Base-by-base conservation (phyloP, 2,797 vertebrate genomes). In the Discoglossus pictus region DNA sequence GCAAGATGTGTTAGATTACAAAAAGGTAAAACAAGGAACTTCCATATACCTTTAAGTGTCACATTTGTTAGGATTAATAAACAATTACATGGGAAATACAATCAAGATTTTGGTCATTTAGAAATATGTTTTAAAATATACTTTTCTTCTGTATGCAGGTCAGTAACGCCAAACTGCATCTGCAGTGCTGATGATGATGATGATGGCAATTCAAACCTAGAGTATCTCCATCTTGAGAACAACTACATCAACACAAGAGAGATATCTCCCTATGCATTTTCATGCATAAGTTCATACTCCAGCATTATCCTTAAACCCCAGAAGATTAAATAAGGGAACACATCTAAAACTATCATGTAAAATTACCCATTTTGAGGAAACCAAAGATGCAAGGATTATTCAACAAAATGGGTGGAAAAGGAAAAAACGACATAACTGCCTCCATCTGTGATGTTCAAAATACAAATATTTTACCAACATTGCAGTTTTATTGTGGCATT, bases 281-380 rank as follows among this genome's bases (percentile, higher is more conserved):
- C 94, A 47, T 99, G 97, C 42, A 91, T 98, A 24, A 87, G 89
- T 59, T 91, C 93, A 20, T 93, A 95, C 13, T 96, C 93, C 31
- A 94, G 93, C 13, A 81, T 98, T 46, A 80, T 97, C 78, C 78
- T 98, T 78, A 95, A 92, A 74, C 97, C 96, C 55, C 97, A 98
- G 82, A 92, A 88, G 47, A 61, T 69, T 24, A 88, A 90, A 76
- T 92, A 82, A 85, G 53, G 39, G 11, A 25, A 6, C 2, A 5
- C 3, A 23, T 20, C 1, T 8, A 9, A n/a, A n/a, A n/a, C n/a
- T n/a, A n/a, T n/a, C n/a, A n/a, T n/a, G n/a, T n/a, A n/a, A n/a
- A n/a, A n/a, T n/a, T n/a, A n/a, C n/a, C 15, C 47, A 15, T 51
- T 20, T 13, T 13, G 8, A 51, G 18, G 4, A 51, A 18, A 51